Base-by-base conservation (phyloP, 1,140 invertebrate genomes). In the Varroa destructor region DNA sequence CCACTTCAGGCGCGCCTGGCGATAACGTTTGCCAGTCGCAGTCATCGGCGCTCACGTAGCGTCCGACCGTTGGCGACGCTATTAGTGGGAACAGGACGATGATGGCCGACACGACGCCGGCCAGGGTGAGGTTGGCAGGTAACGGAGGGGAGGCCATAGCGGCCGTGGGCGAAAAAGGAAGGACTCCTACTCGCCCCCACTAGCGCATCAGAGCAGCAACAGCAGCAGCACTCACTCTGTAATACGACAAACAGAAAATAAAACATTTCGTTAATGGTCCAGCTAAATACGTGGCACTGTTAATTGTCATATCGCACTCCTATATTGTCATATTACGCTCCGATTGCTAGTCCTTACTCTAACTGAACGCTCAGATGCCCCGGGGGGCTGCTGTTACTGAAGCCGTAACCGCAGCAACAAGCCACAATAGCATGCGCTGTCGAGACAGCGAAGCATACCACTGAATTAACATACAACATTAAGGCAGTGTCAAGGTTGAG, bases 31-130 rank as follows among this genome's bases (percentile, higher is more conserved):
- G 86, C 87, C 87, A 88, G 75, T 86, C 85, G 77, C 89, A 91
- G 77, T 90, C 87, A 75, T 90, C 88, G 14, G 88, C 88, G 74
- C 88, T 86, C 78, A 90, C 88, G 79, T 90, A 89, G 75, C 84
- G 84, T 55, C 36, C 43, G 54, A 8, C 58, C 72, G 25, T 36
- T 10, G 57, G 46, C 25, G 12, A 46, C 55, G 42, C 2, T 64
- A 55, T 40, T 67, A 46, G 12, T 46, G 61, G 40, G 40, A 67
- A 67, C 61, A 67, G 46, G 12, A 46, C 12, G 61, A 46, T 40
- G 61, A 46, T 14, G 61, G 46, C 61, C 61, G 46, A 40, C 40
- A 67, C 61, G 46, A 12, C 46, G 40, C 61, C 40, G 61, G 40
- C 61, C 61, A 67, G 40, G 61, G 46, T 67, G 61, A 67, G 40